Conservation (phyloP, 2,797 vertebrate species). For the Clarias platycephalus region DNA sequence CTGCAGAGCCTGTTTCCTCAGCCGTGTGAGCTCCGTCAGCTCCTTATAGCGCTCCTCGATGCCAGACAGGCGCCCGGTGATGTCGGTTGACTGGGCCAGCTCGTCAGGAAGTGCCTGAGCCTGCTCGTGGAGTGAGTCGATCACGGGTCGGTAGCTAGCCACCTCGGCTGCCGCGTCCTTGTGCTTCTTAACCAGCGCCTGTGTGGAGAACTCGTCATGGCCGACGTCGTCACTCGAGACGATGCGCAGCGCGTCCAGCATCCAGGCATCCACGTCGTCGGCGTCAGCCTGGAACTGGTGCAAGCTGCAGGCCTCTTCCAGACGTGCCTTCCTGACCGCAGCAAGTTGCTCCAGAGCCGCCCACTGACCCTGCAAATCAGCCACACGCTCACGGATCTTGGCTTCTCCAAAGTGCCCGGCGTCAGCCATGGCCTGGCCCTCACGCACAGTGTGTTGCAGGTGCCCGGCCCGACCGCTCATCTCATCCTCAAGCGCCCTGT, state of each 20-base stretch:
- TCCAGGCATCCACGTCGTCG: conserved; percentile 93
- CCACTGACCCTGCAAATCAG: conserved; percentile 90
- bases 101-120: conserved; percentile 79
- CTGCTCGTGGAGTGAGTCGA: conserved; percentile 91
- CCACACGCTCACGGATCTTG: conserved; percentile 88
- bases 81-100: conserved; percentile 77
- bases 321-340: conserved; percentile 85
- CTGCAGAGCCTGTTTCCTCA: conserved; percentile 93
- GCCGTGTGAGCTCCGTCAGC: conserved; percentile 86
- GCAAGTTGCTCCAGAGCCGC: conserved; percentile 89
- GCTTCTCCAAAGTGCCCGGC: conserved; percentile 93
- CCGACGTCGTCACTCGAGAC: conserved; percentile 94
- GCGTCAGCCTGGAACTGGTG: conserved; percentile 97
- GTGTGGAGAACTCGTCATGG: conserved; percentile 95
- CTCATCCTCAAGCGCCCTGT: conserved; percentile 94
- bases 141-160: conserved; percentile 85
- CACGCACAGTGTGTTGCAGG: conserved; percentile 88
- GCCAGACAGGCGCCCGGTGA: conserved; percentile 82
- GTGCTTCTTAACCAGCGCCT: conserved; percentile 96
- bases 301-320: conserved; percentile 89
- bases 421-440: conserved; percentile 89
- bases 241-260: conserved; percentile 92
- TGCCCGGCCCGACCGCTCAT: conserved; percentile 89
- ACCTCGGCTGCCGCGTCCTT: conserved; percentile 96
- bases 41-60: conserved; percentile 96